Base-by-base conservation (phyloP, 92 coral and sea anemone species). In the Actinostola sp. region DNA sequence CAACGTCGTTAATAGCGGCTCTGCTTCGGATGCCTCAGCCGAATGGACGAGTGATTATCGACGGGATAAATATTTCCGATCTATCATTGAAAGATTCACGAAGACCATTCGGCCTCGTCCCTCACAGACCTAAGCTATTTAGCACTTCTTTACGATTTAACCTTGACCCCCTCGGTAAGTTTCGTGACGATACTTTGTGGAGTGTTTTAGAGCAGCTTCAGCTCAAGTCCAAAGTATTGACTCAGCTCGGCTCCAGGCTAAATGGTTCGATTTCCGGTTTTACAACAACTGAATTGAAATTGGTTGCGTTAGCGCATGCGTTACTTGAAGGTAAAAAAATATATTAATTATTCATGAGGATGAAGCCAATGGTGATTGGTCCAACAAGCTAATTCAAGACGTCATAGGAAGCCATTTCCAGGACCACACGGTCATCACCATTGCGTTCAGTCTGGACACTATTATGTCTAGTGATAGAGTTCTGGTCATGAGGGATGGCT, bases 401-500 rank as follows among this genome's bases (percentile, higher is more conserved):
- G 43, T 66, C 50, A 53, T 75, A 23, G 41, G 36, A 31, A 53
- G 60, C 44, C 72, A 36, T 52, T 64, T 75, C 81, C 64, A 64
- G 65, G 81, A 75, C 46, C 43, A 65, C 38, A 75, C 81, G 65
- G 81, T 75, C 64, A 75, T 75, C 36, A 75, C 72, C 25, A 49
- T 75, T 44, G 81, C 72, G 72, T 51, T 51, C 38, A 63, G 81
- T 53, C 73, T 75, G 65, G 81, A 53, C 26, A 75, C 81, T 50
- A 75, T 75, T 4, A 63, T 75, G 81, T 20, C 24, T 36, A 63
- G 72, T 53, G 81, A 75, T 51, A 23, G 56, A 26, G 72, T 75
- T 10, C 25, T 65, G 25, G 81, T 75, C 6, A 63, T 75, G 81
- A 75, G 81, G 38, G 48, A 75, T 28, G 81, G 81, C 12, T 46